Evolutionary conservation across 53 echinoderm and acorn worm species (phyloP).

Genomic region (Echinometra lucunter): DNA sequence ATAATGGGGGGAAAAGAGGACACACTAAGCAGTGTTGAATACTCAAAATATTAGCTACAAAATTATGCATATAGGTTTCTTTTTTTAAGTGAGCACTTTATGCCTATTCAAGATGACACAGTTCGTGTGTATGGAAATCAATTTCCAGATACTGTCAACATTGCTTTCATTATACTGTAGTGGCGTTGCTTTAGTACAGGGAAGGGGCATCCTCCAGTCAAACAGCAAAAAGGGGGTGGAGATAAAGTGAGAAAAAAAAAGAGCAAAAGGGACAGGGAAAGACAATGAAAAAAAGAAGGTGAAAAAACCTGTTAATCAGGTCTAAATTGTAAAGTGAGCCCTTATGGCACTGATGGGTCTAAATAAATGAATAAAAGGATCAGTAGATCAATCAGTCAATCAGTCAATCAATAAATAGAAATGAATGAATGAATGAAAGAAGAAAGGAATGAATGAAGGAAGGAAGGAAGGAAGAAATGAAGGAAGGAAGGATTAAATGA

Average conservation of each 20-base stretch:
- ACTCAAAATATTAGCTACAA: background rate
- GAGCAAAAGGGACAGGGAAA: background rate
- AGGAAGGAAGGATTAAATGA: too few relatives aligned
- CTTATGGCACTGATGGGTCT: too few relatives aligned
- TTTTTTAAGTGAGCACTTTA: background rate
- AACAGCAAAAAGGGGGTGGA: background rate
- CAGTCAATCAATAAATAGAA: too few relatives aligned
- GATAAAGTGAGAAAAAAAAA: background rate
- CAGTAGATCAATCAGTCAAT: too few relatives aligned
- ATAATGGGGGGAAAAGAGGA: background rate
- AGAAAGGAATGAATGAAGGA: too few relatives aligned
- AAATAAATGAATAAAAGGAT: too few relatives aligned
- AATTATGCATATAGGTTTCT: background rate
- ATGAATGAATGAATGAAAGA: too few relatives aligned
- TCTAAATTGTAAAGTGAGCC: too few relatives aligned
- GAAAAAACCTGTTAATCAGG: too few relatives aligned
- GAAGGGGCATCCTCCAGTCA: background rate
- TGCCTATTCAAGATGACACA: background rate
- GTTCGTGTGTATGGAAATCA: background rate
- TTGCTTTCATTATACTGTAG: background rate
- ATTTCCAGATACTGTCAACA: background rate
- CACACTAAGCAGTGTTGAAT: background rate
- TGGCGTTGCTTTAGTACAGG: background rate
- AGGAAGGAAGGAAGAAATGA: too few relatives aligned
- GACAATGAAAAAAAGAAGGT: too few relatives aligned